Base-by-base conservation (phyloP, 1,140 invertebrate species). In the Drosophila aff. region DNA sequence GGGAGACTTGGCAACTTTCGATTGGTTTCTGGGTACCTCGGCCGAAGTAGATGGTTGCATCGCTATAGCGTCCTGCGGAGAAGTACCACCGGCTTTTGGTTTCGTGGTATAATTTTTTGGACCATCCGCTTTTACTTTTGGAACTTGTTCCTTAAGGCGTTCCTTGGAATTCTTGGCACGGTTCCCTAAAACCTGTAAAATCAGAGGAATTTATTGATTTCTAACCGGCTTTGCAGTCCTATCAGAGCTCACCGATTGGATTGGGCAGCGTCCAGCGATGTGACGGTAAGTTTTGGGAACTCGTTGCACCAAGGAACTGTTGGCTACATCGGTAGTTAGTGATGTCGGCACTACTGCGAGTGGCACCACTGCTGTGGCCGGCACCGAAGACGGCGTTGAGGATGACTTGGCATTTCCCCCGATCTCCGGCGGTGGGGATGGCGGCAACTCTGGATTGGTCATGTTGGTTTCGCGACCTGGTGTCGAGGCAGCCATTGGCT, bases 401-500 rank as follows among this genome's bases (percentile, higher is more conserved):
- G 5, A 31, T 26, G 8, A 16, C 3, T 4, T 15, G 0, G 8
- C 23, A 9, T 26, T 16, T 0, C 26, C 23, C 8, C 15, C 2
- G 15, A 26, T 26, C 8, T 8, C 23, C 15, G 15, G 13, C 15
- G 15, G 13, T 50, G 16, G 9, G 1, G 26, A 50, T 47, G 15
- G 15, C 11, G 44, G 10, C 3, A 28, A 1, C 5, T 28, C 4
- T n/a, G 4, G 2, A 11, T 10, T 28, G 1, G 1, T 13, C 2
- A 23, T 23, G 23, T 0, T 16, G 10, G 26, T 6, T 16, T 2
- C 5, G 4, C 11, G 16, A 13, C 13, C 6, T 7, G 41, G 58
- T 0, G 58, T 61, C 0, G 58, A 49, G 8, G 58, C 21, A 21
- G 41, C 58, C 18, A 61, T 23, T 47, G 41, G 58, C 15, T 49